phyloP scores from a whole-genome alignment of 2,888 invertebrate species.

The Enchytraeus crypticus region DNA sequence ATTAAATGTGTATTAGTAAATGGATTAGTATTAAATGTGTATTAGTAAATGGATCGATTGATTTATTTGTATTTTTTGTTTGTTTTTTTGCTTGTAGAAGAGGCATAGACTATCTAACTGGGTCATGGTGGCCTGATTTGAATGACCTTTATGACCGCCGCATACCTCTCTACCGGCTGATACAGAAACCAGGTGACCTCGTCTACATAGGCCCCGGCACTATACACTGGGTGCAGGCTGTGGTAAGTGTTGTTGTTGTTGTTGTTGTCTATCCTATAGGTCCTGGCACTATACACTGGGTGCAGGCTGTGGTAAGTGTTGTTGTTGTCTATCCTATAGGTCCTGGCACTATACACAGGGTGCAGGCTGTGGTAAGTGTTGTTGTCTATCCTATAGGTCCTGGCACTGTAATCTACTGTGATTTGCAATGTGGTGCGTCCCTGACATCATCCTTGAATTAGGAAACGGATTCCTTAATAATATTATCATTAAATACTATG shows the following conservation, averaged over 20 bases:
- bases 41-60: not conserved
- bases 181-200: conserved; percentile 90
- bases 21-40: too few relatives aligned
- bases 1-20: too few relatives aligned
- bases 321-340: not conserved
- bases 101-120: conserved; percentile 86
- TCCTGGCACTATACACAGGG: conserved; percentile 59
- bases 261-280: not conserved
- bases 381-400: conserved; percentile 43
- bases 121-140: conserved; percentile 96
- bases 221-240: conserved; percentile 53
- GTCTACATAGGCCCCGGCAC: conserved; percentile 94
- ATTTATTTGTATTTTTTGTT: too few relatives aligned
- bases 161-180: conserved; percentile 89
- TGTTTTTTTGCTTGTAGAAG: conserved; percentile 54
- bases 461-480: too few relatives aligned
- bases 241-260: conserved; percentile 38
- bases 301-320: conserved; percentile 49
- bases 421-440: too few relatives aligned
- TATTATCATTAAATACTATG: too few relatives aligned
- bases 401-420: conserved; percentile 59
- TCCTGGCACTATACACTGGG: conserved; percentile 59
- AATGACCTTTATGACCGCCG: conserved; percentile 88
- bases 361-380: conserved; percentile 49
- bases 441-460: too few relatives aligned